phyloP scores from a whole-genome alignment of 2,888 invertebrate genomes.

The Tridacna gigas region DNA sequence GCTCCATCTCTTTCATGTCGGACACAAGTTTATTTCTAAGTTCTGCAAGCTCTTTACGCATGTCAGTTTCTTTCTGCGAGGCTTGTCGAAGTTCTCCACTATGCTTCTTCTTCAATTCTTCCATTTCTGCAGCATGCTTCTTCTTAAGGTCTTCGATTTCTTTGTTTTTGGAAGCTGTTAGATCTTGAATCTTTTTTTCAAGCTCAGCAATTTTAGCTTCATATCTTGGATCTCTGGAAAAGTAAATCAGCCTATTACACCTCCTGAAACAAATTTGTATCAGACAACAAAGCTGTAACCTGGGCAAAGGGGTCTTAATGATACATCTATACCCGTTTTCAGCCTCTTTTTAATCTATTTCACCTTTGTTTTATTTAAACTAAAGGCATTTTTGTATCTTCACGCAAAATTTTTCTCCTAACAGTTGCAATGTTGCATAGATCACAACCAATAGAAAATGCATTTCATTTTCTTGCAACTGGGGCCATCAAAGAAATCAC shows the following conservation, averaged over 20 bases:
- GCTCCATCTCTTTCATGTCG: conserved; percentile 59
- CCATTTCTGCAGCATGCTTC: conserved; percentile 67
- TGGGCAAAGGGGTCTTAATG: too few relatives aligned
- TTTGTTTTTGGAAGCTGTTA: conserved; percentile 48
- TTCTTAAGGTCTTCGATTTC: conserved; percentile 73
- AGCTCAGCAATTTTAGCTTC: conserved; percentile 62
- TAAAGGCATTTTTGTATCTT: too few relatives aligned
- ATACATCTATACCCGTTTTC: too few relatives aligned
- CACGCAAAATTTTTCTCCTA: too few relatives aligned
- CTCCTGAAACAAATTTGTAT: too few relatives aligned
- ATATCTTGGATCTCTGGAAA: conserved; percentile 55
- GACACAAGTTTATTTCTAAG: conserved; percentile 70
- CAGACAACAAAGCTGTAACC: too few relatives aligned
- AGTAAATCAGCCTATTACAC: not conserved
- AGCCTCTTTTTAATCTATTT: too few relatives aligned
- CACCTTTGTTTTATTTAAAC: too few relatives aligned
- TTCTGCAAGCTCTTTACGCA: conserved; percentile 71
- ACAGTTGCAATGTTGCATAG: too few relatives aligned
- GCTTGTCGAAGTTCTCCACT: conserved; percentile 48
- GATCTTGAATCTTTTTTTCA: conserved; percentile 55
- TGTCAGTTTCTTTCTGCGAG: conserved; percentile 39
- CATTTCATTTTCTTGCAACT: too few relatives aligned
- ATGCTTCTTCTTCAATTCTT: conserved; percentile 48
- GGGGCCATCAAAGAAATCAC: too few relatives aligned
- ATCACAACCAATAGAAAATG: too few relatives aligned